A percentile compares a stretch with the other conserved stretches of the same genome.
Evolutionary conservation across 2,797 vertebrate species (phyloP).

Genomic region (Clarias pachynema): DNA sequence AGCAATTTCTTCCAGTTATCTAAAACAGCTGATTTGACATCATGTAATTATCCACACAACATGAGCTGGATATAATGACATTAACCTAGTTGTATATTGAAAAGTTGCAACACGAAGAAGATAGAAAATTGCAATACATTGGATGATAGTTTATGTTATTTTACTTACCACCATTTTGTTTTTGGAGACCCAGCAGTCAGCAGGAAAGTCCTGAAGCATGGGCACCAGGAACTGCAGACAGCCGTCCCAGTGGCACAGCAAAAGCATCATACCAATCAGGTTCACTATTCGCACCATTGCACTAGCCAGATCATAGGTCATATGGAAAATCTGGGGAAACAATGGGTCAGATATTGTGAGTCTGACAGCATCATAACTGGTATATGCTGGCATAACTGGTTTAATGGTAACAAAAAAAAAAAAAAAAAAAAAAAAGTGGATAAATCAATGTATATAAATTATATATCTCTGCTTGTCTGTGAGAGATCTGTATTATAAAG

Average conservation of each 20-base stretch:
- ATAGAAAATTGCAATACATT: background rate
- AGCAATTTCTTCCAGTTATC: background rate
- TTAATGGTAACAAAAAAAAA: no score
- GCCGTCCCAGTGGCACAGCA: constrained; percentile 98
- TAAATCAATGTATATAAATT: no score
- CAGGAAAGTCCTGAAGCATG: constrained; percentile 97
- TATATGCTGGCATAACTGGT: no score
- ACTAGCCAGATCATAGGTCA: constrained; percentile 92
- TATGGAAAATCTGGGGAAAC: constrained; percentile 92
- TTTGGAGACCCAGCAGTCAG: constrained; percentile 95
- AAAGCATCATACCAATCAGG: constrained; percentile 97
- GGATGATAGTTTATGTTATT: background rate
- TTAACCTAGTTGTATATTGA: background rate
- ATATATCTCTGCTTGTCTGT: background rate
- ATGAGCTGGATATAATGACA: background rate
- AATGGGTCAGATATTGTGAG: constrained; percentile 54
- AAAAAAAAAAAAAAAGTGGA: no score
- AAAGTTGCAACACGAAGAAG: background rate
- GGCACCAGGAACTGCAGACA: constrained; percentile 76
- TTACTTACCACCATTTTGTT: constrained; percentile 95
- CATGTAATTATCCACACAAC: background rate
- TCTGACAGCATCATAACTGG: constrained; percentile 32
- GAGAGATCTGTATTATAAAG: constrained; percentile 5
- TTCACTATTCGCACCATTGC: constrained; percentile 96
- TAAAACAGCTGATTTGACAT: background rate